Evolutionary conservation across 2,113 vertebrate species (phyloP), one percentile per base, ranked within the genome.

Genomic region (Thunnus thynnus): DNA sequence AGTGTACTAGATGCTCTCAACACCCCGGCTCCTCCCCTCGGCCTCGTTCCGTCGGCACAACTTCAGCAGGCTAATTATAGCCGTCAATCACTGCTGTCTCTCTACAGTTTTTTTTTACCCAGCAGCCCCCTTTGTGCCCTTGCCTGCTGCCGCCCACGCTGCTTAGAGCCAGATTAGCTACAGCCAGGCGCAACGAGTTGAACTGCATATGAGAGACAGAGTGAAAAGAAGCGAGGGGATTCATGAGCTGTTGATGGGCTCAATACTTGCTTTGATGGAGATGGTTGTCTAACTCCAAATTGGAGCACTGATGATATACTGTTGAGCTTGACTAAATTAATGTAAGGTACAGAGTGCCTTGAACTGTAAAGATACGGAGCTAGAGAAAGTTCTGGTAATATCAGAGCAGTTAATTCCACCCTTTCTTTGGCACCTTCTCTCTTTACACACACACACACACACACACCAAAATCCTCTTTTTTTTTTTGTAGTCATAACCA

Each of bases 31-130:
- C 90, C 90, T 91, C 85, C 90, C 77, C 85, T 88, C 74, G 60
- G 81, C 88, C 90, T 89, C 56, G 52, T 90, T 91, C 82, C 61
- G 32, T 89, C 82, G 55, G 58, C 84, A 76, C 82, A 89, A 84
- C 85, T 89, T 89, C 76, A 80, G 90, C 85, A 46, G 67, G 83
- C 86, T 92, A 91, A 94, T 94, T 94, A 93, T 87, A 81, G 82
- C 88, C 55, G 93, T 93, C 94, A 91, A 93, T 94, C 92, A 93
- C 58, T 44, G 50, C 81, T 55, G 88, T 91, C 87, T 85, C 73
- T 76, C 48, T 60, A 48, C 84, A 66, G 44, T 76, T 80, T 78
- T 66, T 64, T 66, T 80, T 84, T 80, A 66, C 78, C 85, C 86
- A 83, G 69, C 73, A 87, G 75, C 76, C 76, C 73, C 9, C 82